Base-by-base conservation (phyloP, 2,888 invertebrate genomes). In the Pemphredon lugubris region DNA sequence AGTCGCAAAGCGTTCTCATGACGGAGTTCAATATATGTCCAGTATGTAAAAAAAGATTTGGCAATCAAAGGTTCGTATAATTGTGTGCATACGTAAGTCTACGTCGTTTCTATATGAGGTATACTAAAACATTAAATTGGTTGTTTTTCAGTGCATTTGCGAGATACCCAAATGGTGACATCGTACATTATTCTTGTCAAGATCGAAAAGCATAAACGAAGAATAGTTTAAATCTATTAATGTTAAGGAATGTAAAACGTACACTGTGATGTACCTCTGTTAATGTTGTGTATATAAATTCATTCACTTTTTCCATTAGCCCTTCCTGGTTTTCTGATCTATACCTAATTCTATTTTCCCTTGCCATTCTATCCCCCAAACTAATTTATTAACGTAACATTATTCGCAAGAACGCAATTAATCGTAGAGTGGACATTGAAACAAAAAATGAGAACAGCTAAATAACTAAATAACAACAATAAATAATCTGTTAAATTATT, bases 21-120 rank as follows among this genome's bases (percentile, higher is more conserved):
- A 96, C 94, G 14, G 97, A 98, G 80, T 94, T 95, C 83, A 96
- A 95, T 85, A 93, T 96, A 58, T 99, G 99, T 89, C 94, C 94
- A 0, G 96, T 96, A 0, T 99, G 99, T 90, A 96, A 95, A 88
- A 98, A 98, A 87, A 93, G 96, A 60, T 98, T 99, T 90, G 95
- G 96, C 14, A 96, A 96, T 90, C 96, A 96, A 91, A 97, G 95
- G 95, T 95, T 86, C 6, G 63, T 69, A 48, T 40, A 3, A n/a
- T 16, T 40, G 40, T 40, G 4, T 26, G 14, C 18, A 55, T 26
- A 26, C n/a, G n/a, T n/a, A n/a, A n/a, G n/a, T n/a, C n/a, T n/a
- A n/a, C n/a, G n/a, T n/a, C n/a, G n/a, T n/a, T n/a, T n/a, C n/a
- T n/a, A n/a, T n/a, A n/a, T n/a, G n/a, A n/a, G n/a, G n/a, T n/a